These are phyloP conservation scores for Barbus barbus DNA, from an alignment of 2,113 vertebrate species.

Conservation along the genomic window DNA sequence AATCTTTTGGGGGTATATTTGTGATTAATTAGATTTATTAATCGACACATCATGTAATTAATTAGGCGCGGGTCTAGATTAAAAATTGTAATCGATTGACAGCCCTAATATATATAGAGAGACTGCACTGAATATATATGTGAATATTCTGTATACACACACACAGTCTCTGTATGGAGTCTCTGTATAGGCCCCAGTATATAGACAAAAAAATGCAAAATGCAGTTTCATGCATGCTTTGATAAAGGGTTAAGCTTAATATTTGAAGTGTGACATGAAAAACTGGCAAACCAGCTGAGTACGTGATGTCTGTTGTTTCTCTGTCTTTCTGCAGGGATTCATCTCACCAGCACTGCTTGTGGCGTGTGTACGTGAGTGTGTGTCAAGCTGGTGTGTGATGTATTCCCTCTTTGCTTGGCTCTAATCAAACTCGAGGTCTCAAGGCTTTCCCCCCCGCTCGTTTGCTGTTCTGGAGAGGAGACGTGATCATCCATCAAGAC, in stretches of 20 bases:
- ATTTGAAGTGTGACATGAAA: not conserved
- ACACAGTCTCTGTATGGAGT: too few relatives aligned
- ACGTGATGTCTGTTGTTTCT: constrained; percentile 28
- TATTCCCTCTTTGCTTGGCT: constrained; percentile 16
- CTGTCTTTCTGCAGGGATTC: constrained; percentile 62
- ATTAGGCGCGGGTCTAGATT: too few relatives aligned
- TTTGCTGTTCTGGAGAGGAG: constrained; percentile 5
- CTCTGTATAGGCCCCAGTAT: too few relatives aligned
- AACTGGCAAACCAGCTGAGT: too few relatives aligned
- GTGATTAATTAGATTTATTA: too few relatives aligned
- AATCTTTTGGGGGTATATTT: too few relatives aligned
- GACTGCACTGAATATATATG: too few relatives aligned
- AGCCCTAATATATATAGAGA: too few relatives aligned
- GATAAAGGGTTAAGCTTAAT: not conserved
- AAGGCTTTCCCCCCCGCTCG: not conserved
- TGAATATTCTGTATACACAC: too few relatives aligned
- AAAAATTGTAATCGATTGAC: too few relatives aligned
- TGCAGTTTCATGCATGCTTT: not conserved
- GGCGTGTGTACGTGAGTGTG: constrained; percentile 39
- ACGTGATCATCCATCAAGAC: not conserved
- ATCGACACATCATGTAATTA: too few relatives aligned
- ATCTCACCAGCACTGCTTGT: constrained; percentile 63
- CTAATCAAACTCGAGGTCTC: constrained; percentile 2
- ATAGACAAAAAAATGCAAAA: not conserved
- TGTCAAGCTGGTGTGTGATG: not conserved